Evolutionary conservation across 2,113 vertebrate species (phyloP).

Genomic region (Myrmophylax atrothorax): DNA sequence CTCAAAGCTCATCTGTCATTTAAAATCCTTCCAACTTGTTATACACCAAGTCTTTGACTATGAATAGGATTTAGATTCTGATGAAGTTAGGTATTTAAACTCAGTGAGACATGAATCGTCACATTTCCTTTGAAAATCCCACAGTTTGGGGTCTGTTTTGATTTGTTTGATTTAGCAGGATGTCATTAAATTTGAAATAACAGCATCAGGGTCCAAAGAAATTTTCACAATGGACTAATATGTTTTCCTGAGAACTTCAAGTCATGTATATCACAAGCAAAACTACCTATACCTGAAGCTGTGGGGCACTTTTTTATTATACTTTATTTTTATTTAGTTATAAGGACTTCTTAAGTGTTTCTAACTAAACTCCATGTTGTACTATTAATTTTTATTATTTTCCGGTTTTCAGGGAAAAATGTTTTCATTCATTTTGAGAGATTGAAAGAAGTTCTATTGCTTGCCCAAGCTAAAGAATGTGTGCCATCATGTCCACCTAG

Average conservation of each 20-base stretch:
- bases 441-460: background rate
- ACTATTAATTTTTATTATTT: background rate
- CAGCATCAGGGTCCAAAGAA: background rate
- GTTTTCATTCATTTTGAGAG: background rate
- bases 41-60: background rate
- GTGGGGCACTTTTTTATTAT: background rate
- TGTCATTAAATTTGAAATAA: background rate
- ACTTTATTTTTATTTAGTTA: background rate
- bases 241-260: background rate
- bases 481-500: background rate
- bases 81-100: constrained; percentile 14
- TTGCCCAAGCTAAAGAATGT: background rate
- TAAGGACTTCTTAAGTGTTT: background rate
- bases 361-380: background rate
- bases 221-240: background rate
- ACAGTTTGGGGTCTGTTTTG: constrained; percentile 19
- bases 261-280: background rate
- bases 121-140: constrained; percentile 4
- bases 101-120: background rate
- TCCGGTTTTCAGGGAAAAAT: background rate
- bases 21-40: constrained; percentile 25
- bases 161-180: constrained; percentile 38
- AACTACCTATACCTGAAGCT: background rate
- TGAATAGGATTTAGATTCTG: background rate
- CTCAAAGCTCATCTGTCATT: constrained; percentile 33